A percentile compares a stretch with the other conserved stretches of the same genome.
Conservation (phyloP, 2,797 vertebrate species). For the Columba guinea region DNA sequence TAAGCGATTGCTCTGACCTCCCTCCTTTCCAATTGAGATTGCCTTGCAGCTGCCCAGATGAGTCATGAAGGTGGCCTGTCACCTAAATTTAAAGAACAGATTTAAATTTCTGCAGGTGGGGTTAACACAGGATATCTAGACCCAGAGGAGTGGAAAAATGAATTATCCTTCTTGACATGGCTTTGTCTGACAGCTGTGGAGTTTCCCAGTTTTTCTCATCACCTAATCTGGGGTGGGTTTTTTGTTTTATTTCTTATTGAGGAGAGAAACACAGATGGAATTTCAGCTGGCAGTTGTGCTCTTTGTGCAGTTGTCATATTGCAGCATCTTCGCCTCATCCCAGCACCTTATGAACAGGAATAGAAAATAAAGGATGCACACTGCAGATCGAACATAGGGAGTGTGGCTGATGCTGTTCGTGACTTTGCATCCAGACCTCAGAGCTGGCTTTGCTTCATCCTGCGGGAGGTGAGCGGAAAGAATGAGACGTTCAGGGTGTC, state of each 20-base stretch:
- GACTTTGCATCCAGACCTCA: not conserved
- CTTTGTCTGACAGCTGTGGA: not conserved
- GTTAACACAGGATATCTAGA: not conserved
- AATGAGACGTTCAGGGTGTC: not conserved
- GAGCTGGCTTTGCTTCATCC: not conserved
- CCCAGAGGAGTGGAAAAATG: not conserved
- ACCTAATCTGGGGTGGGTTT: not conserved
- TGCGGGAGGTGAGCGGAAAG: not conserved
- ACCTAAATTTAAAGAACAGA: not conserved
- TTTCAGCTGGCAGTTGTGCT: not conserved
- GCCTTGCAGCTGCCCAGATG: not conserved
- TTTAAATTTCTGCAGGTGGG: not conserved
- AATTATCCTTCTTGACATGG: not conserved
- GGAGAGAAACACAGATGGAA: not conserved
- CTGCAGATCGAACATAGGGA: rapidly evolving
- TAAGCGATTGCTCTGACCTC: not conserved
- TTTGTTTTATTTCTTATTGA: not conserved
- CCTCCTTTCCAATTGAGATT: not conserved
- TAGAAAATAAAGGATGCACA: not conserved
- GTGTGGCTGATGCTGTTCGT: not conserved
- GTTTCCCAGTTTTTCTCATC: not conserved
- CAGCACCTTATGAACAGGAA: not conserved
- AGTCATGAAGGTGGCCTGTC: not conserved
- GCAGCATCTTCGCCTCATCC: not conserved
- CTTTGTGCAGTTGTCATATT: not conserved